Conservation (phyloP, 2,888 invertebrate genomes). For the Habrosyne pyritoides region DNA sequence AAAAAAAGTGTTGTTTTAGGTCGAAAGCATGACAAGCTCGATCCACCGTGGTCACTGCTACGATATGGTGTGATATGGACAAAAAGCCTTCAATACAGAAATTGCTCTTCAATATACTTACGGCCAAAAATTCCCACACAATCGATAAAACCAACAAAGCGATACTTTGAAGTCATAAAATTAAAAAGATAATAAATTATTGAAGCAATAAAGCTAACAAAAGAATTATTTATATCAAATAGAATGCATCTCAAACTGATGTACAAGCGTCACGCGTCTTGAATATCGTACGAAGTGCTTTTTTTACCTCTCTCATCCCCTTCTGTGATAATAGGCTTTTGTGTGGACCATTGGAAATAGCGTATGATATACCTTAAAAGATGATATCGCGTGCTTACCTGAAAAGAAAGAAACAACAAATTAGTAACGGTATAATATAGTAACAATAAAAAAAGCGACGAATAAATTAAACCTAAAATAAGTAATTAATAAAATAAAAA, state of each 20-base stretch:
- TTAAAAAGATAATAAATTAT: constrained; percentile 4
- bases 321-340: constrained; percentile 9
- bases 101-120: too few species aligned
- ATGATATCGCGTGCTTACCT: constrained; percentile 48
- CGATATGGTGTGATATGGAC: too few species aligned
- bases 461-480: too few species aligned
- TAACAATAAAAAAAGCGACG: too few species aligned
- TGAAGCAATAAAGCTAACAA: constrained; percentile 1
- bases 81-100: too few species aligned
- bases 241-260: constrained; percentile 3
- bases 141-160: not conserved
- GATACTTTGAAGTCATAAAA: not conserved
- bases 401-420: constrained; percentile 35
- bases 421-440: constrained; percentile 18
- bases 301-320: constrained; percentile 3
- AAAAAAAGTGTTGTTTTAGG: too few species aligned
- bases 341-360: constrained; percentile 29
- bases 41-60: too few species aligned
- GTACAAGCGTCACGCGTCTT: not conserved
- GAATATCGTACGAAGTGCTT: constrained; percentile 1
- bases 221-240: constrained; percentile 4
- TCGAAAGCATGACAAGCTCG: too few species aligned
- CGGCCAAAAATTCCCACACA: not conserved
- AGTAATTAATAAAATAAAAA: too few species aligned
- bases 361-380: constrained; percentile 36